Evolutionary conservation across 2,113 vertebrate species (phyloP), one percentile per base, ranked within the genome.

Genomic region (Himantopus leucocephalus): DNA sequence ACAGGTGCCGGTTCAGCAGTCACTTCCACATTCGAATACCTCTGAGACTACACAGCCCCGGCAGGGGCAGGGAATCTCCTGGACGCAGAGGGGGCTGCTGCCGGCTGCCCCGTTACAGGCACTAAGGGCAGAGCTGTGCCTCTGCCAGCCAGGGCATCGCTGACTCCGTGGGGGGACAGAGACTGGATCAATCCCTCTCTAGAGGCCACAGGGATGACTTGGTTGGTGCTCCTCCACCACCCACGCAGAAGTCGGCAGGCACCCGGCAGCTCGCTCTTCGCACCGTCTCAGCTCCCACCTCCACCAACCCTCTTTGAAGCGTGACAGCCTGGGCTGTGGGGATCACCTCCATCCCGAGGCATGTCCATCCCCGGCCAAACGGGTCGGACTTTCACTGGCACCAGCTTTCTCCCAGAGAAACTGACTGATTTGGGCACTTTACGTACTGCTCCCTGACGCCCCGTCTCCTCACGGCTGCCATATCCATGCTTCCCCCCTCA

Each of bases 331-430:
- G 58, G 14, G 37, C 85, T 8, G 41, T 0, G 1, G 22, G 20
- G 7, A 27, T 12, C 70, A 5, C 14, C 70, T 1, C 55, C 1
- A 0, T 8, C 39, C 45, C 4, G 0, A 11, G 29, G 66, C 45
- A 17, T 0, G 32, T 12, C 66, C 27, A 3, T 2, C 21, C 29
- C 70, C 2, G 6, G 10, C 24, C 55, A 32, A 41, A 43, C 1
- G 1, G 24, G 0, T 15, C 1, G 1, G 53, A 5, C 10, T 43
- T 24, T 8, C 18, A 27, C 32, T 0, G 2, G 27, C 37, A 35
- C 3, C 0, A 0, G 9, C 20, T 34, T 88, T 35, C 34, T 52
- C 11, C 20, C 45, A 9, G 22, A 26, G 26, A 9, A 66, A 21
- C 22, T 5, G 67, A 17, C 32, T 20, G 27, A 22, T 3, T 5